phyloP scores from a whole-genome alignment of 2,888 invertebrate genomes.

The Pachymerium ferrugineum region DNA sequence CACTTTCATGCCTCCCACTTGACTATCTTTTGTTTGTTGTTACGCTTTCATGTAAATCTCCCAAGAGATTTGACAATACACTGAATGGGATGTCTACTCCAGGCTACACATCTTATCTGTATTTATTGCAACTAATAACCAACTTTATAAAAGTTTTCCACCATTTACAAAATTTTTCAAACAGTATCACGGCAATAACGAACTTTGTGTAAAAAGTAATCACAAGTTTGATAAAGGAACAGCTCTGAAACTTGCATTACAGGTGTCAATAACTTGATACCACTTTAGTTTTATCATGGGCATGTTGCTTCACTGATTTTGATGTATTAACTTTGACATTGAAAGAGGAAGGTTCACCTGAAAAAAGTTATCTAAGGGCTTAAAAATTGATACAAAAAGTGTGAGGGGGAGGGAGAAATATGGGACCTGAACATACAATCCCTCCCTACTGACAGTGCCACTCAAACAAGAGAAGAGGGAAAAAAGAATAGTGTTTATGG shows the following conservation, averaged over 20 bases:
- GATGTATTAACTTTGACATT: conserved; percentile 22
- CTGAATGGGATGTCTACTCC: background rate
- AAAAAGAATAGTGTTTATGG: conserved; percentile 2
- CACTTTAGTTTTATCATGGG: background rate
- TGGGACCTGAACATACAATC: background rate
- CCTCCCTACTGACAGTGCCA: conserved; percentile 20
- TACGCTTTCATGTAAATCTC: background rate
- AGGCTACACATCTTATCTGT: background rate
- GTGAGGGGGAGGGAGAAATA: background rate
- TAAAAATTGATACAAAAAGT: conserved; percentile 22
- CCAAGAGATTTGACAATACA: conserved; percentile 8
- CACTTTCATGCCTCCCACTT: conserved; percentile 1
- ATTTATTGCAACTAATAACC: background rate
- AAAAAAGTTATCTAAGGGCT: conserved; percentile 17
- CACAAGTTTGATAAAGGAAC: background rate
- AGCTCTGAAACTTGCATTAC: too few relatives aligned
- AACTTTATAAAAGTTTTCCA: too few relatives aligned
- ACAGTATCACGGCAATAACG: too few relatives aligned
- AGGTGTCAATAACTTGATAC: conserved; percentile 1
- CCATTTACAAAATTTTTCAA: background rate
- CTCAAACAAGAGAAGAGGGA: background rate
- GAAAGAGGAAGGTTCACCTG: background rate
- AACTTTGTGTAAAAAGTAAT: too few relatives aligned
- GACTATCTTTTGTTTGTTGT: conserved; percentile 23
- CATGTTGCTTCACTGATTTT: conserved; percentile 1